Evolutionary conservation across 2,888 invertebrate genomes (phyloP), one percentile per base, ranked within the genome.

Genomic region (Crepidodera aurea): DNA sequence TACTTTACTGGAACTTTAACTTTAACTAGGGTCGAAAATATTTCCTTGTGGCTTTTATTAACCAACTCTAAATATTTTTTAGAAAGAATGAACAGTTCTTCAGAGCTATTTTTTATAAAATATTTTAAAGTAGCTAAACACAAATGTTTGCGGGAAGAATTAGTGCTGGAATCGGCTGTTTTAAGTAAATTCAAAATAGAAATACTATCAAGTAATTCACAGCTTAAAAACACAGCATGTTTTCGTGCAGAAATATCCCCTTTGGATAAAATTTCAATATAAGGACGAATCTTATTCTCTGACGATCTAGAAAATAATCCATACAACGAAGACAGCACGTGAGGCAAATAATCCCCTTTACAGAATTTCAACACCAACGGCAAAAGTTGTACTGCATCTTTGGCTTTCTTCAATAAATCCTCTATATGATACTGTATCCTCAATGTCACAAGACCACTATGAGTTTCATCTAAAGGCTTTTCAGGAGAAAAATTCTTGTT

Each of bases 171-270:
- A 39, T 46, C 51, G 6, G 19, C 37, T 8, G 32, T 29, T 16
- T 40, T 46, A 16, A 66, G 59, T 10, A 63, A 16, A 12, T 56
- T 42, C 32, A 62, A 5, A 10, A 60, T 60, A 12, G 50, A 61
- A 42, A 64, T 29, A 27, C 56, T 42, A 34, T 66, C 27, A 7
- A 64, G 34, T 13, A 66, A 25, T 27, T 54, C 34, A 39, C 67
- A 69, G 7, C 64, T 62, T 37, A 71, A 53, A 42, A 50, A 68
- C 6, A 66, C 34, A 13, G 63, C 60, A 44, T 69, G 70, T 58
- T 69, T 70, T 54, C 65, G 54, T 2, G 61, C 51, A 1, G 66
- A 67, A 3, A 65, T 46, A 3, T 66, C 66, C 48, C 61, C 42
- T 13, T 60, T 42, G 10, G 42, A 53, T 34, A 71, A 53, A 39